Evolutionary conservation across 2,797 vertebrate species (phyloP), one percentile per base, ranked within the genome.

Genomic region (Cynodonichthys magdalenae): DNA sequence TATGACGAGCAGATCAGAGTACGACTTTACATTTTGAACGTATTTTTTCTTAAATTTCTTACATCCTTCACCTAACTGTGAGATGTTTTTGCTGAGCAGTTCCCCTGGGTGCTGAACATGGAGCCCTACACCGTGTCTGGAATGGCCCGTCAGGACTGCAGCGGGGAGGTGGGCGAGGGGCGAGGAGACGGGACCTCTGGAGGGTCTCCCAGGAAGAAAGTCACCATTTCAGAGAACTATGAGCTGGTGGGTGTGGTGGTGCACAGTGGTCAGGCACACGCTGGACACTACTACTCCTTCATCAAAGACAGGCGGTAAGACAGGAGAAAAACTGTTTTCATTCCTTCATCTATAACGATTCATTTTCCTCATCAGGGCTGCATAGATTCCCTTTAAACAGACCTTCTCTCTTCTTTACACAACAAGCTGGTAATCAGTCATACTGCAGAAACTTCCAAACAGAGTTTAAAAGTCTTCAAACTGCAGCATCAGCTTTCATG

Each of bases 71-170:
- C n/a, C n/a, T n/a, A n/a, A n/a, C n/a, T n/a, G n/a, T n/a, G n/a
- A n/a, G n/a, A n/a, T 6, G 56, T 56, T 27, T 20, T 27, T 7
- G 6, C 45, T 36, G n/a, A 31, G 42, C 83, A 99, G 97, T 99
- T 99, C 82, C 98, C 98, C 9, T 98, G 97, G 97, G 95, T 98
- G 92, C 81, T 99, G 74, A 99, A 99, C 90, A 99, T 99, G 97
- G 97, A 99, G 87, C 98, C 98, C 2, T 99, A 99, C 90, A 99
- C 98, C 0, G 97, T 98, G 47, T 95, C 96, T 0, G 98, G 98
- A 63, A 99, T 98, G 96, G 97, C 98, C 63, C 97, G 97, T 5
- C 98, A 97, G 79, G 98, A 99, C 86, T 97, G 95, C 0, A 97
- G 95, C 46, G 93, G 92, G 0, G 97, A 99, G 82, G 96, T 91